These are phyloP conservation scores for Amiota minor DNA, from an alignment of 2,888 invertebrate genomes.

Conservation along the genomic window DNA sequence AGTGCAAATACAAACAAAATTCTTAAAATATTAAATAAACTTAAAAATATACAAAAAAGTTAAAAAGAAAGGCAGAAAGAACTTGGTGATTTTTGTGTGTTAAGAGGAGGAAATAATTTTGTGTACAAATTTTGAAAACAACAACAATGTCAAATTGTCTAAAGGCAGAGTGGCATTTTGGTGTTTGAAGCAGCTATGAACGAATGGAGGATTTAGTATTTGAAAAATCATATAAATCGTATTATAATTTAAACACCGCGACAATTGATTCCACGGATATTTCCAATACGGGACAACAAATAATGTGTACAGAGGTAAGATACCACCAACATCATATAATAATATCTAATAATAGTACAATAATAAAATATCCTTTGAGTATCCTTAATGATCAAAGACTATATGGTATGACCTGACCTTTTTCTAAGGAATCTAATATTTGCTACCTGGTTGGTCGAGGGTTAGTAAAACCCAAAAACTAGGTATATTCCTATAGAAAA, in stretches of 20 bases:
- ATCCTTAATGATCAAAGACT: too few relatives aligned
- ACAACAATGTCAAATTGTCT: slow-evolving; percentile 9
- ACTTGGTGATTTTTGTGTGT: too few relatives aligned
- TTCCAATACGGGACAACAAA: slow-evolving; percentile 31
- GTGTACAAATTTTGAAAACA: too few relatives aligned
- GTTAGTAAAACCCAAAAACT: too few relatives aligned
- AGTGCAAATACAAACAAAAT: neutral
- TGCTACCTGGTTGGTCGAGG: too few relatives aligned
- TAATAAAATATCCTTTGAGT: neutral
- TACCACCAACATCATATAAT: neutral
- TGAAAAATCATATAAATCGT: neutral
- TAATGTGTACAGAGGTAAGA: slow-evolving; percentile 60
- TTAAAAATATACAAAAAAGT: too few relatives aligned
- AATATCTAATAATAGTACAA: too few relatives aligned
- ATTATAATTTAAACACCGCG: neutral
- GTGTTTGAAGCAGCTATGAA: neutral
- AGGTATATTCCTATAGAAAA: too few relatives aligned
- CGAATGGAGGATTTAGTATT: slow-evolving; percentile 5
- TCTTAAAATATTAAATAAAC: neutral
- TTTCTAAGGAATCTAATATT: too few relatives aligned
- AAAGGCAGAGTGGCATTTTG: neutral
- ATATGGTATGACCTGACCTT: too few relatives aligned
- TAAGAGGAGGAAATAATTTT: too few relatives aligned
- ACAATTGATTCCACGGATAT: slow-evolving; percentile 20
- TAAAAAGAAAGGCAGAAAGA: too few relatives aligned